These are phyloP conservation scores for Mamestra brassicae DNA, from an alignment of 2,888 invertebrate species.

Conservation along the genomic window DNA sequence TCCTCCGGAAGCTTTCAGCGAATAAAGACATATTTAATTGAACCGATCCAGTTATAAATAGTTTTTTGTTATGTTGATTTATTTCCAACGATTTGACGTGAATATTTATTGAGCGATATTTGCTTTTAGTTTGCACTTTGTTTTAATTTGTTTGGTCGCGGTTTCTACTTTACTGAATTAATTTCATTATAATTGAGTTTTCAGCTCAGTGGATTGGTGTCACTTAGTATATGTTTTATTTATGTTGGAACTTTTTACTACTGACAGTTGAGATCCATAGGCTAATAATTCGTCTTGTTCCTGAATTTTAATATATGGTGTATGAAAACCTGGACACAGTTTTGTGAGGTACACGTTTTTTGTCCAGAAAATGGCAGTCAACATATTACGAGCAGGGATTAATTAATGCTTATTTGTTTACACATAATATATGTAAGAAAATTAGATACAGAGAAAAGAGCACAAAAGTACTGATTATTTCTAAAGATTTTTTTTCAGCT, in stretches of 20 bases:
- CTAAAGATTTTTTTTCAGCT: too few relatives aligned
- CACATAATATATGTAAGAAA: too few relatives aligned
- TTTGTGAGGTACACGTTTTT: too few relatives aligned
- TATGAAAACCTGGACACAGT: not conserved
- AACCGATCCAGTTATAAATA: slow-evolving; percentile 29
- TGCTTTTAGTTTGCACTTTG: slow-evolving; percentile 47
- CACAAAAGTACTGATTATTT: too few relatives aligned
- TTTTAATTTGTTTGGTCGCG: slow-evolving; percentile 30
- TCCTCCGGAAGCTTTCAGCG: slow-evolving; percentile 7
- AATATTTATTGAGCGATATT: slow-evolving; percentile 25
- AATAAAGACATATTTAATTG: slow-evolving; percentile 9
- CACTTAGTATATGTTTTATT: slow-evolving; percentile 2
- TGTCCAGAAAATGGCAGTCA: too few relatives aligned
- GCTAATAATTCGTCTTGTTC: not conserved
- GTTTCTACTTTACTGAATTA: slow-evolving; percentile 41
- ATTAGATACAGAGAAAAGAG: too few relatives aligned
- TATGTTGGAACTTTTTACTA: not conserved
- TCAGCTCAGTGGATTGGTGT: not conserved
- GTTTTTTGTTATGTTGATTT: slow-evolving; percentile 15
- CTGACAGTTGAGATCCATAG: not conserved
- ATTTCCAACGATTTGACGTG: slow-evolving; percentile 27
- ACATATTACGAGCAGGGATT: too few relatives aligned
- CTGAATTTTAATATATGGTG: not conserved
- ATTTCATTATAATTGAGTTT: slow-evolving; percentile 40
- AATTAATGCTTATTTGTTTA: too few relatives aligned